Evolutionary conservation across 2,797 vertebrate species (phyloP), one percentile per base, ranked within the genome.

Genomic region (Alfaro cultratus): DNA sequence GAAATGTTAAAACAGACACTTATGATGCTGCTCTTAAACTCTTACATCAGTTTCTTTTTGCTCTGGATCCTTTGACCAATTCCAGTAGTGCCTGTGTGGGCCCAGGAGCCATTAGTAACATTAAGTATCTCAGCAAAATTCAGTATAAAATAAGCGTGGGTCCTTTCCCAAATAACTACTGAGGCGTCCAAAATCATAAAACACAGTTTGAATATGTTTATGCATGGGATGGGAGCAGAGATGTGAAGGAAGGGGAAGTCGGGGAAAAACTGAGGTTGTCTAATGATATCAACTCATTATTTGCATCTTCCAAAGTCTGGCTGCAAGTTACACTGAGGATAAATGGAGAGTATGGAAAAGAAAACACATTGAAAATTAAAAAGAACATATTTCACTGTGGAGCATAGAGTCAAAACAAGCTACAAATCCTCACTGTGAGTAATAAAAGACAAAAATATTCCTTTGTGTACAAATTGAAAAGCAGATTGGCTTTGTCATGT

Each of bases 261-360:
- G 51, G 21, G 62, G 45, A 49, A 55, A 67, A 67, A 49, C 60
- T 70, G n/a, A 43, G 29, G 34, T 31, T 21, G 29, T 36, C 29
- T 76, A 49, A 76, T 51, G 47, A 70, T 13, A 76, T 49, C 11
- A 67, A 76, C 45, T 49, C 60, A 55, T 77, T 34, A 78, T 71
- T 77, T 77, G 16, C 26, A 71, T 71, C 4, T 43, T 77, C 2
- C 41, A 51, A 4, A 29, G 26, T 41, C 36, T 70, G 39, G 67
- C 39, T 23, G 51, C 2, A 46, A 46, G 55, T 55, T 43, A 71
- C 49, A 45, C n/a, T 31, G 18, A 21, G 10, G 49, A 77, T 45
- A 45, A 77, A 70, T 11, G 34, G 64, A 77, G 23, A 70, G 31
- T 18, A 70, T 23, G 47, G 49, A 21, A 29, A 77, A 26, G 3